Evolutionary conservation across 2,113 vertebrate species (phyloP).

Genomic region (Cervus canadensis): DNA sequence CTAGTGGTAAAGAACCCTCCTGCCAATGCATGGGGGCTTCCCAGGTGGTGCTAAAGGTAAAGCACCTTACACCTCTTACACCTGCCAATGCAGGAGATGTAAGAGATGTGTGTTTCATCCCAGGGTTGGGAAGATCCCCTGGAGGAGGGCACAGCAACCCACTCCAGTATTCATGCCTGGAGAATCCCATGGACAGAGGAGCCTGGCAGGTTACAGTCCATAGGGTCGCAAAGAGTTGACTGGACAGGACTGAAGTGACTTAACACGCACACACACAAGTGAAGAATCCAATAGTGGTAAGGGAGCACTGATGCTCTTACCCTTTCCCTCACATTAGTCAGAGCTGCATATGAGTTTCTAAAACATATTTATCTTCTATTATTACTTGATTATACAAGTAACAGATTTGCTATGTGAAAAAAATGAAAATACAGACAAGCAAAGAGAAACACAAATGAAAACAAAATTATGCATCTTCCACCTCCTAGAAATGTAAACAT

Average conservation of each 20-base stretch:
- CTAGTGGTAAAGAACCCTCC: neutral
- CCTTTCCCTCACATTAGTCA: neutral
- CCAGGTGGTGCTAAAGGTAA: neutral
- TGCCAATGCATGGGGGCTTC: neutral
- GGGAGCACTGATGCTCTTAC: neutral
- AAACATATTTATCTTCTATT: constrained; percentile 12
- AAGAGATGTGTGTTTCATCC: neutral
- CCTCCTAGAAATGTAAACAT: neutral
- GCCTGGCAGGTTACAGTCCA: neutral
- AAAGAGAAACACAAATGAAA: constrained; percentile 36
- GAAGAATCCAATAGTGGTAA: neutral
- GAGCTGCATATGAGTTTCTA: neutral
- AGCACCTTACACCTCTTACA: neutral
- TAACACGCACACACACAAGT: neutral
- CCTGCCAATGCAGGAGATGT: neutral
- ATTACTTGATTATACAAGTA: constrained; percentile 19
- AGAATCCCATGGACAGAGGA: neutral
- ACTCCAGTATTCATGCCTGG: neutral
- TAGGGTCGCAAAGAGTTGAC: neutral
- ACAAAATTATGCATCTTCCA: constrained; percentile 8
- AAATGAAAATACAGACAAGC: neutral
- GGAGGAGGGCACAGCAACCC: neutral
- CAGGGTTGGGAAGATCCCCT: neutral
- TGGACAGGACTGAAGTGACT: neutral
- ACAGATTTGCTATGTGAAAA: neutral